Base-by-base conservation (phyloP, 2,113 vertebrate genomes). In the Petrocephalus microphthalmus region DNA sequence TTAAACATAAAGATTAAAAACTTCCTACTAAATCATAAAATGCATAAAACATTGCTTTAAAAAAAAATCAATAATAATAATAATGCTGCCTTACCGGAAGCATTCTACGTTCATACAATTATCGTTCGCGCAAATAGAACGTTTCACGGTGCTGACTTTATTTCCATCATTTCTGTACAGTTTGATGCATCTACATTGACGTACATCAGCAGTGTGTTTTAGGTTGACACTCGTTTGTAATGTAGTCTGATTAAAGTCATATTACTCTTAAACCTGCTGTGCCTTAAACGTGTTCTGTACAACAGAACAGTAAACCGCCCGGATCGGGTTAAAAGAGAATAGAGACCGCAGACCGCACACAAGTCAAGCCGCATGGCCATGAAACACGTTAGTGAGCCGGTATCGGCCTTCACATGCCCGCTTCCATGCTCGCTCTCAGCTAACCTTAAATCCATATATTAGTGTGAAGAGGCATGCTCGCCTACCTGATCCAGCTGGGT, bases 401-500 rank as follows among this genome's bases (percentile, higher is more conserved):
- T 33, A 78, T 37, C 29, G 1, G 6, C 15, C 37, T 78, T 19
- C 67, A 37, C 67, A 17, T 78, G 71, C 71, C 15, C 15, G 71
- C 71, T 78, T 78, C 71, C 33, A 42, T n/a, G n/a, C 71, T 33
- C 2, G 33, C 37, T 42, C 33, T 78, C 33, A 19, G 6, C 71
- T 83, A 10, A 83, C 17, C 19, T 83, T 83, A 22, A 47, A 42
- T 42, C 37, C 15, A 78, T 42, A 42, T 19, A 1, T 25, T 25
- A 67, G 10, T 29, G 0, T 67, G 42, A 47, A 22, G 49, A 49
- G 19, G 81, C 5, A 60, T 8, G 2, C 37, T 45, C 0, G 11
- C 56, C 56, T 92, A 97, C 97, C 96, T 97, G 97, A 37, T 98
- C 97, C 51, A 98, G 92, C 85, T 98, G 97, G 84, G 94, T 95